These are phyloP conservation scores for Paratilapia polleni DNA, from an alignment of 2,113 vertebrate species.

Conservation along the genomic window DNA sequence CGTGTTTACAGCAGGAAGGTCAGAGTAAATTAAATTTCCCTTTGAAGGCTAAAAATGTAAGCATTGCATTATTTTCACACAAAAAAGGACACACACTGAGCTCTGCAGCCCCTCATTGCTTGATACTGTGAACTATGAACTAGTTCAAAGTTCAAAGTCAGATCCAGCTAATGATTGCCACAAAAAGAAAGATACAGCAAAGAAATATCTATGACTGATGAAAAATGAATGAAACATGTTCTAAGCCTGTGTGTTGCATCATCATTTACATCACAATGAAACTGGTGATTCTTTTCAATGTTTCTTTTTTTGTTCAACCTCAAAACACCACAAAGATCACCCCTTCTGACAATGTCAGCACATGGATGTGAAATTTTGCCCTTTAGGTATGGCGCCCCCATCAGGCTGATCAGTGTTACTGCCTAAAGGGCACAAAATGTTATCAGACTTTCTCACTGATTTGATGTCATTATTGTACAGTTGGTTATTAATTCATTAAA, in stretches of 20 bases:
- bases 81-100: background rate
- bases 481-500: background rate
- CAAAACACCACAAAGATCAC: background rate
- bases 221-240: background rate
- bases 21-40: background rate
- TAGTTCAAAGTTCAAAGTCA: background rate
- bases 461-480: background rate
- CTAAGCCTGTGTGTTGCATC: background rate
- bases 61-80: no score
- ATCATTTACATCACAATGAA: background rate
- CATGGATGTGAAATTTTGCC: background rate
- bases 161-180: background rate
- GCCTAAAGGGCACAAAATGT: background rate
- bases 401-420: slow-evolving; percentile 28
- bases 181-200: rapidly evolving
- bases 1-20: background rate
- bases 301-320: background rate
- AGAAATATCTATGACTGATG: background rate
- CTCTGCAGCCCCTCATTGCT: background rate
- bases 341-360: background rate
- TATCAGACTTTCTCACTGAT: background rate
- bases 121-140: background rate
- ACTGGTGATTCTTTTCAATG: background rate
- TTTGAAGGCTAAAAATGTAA: no score
- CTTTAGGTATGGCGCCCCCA: slow-evolving; percentile 28